Percentiles rank a stretch among this genome's conserved stretches.
phyloP scores from a whole-genome alignment of 1,140 invertebrate genomes.

The Cyphomyrmex costatus region DNA sequence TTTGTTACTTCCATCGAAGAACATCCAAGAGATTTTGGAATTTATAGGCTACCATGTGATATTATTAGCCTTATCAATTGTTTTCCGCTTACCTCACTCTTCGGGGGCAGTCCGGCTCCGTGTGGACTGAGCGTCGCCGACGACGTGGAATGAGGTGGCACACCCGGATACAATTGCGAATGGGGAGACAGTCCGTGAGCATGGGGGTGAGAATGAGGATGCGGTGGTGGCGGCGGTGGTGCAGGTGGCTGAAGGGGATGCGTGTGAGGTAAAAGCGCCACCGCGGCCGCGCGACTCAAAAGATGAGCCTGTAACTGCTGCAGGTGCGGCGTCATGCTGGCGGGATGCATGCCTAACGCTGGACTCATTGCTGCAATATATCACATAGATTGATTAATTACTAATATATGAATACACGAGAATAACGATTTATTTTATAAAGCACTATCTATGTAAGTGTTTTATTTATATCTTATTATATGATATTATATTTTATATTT shows the following conservation, averaged over 20 bases:
- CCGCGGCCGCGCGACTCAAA: constrained; percentile 88
- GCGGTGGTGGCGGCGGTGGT: constrained; percentile 86
- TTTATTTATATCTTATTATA: not conserved
- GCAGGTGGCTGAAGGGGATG: constrained; percentile 86
- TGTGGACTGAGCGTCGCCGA: constrained; percentile 83
- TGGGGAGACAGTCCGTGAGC: constrained; percentile 79
- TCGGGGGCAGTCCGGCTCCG: constrained; percentile 80
- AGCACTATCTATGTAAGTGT: no score
- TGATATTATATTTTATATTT: no score
- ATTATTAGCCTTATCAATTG: not conserved
- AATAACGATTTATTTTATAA: no score
- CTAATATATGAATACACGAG: not conserved
- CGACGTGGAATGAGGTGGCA: constrained; percentile 83
- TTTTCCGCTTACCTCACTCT: constrained; percentile 83
- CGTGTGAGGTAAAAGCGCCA: constrained; percentile 87
- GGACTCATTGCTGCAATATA: constrained; percentile 87
- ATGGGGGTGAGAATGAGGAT: constrained; percentile 82
- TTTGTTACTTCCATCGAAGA: not conserved
- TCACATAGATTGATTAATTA: constrained; percentile 16
- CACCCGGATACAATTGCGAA: constrained; percentile 83
- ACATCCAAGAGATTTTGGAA: not conserved
- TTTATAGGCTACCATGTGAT: not conserved
- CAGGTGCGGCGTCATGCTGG: constrained; percentile 89
- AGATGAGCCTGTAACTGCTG: constrained; percentile 93
- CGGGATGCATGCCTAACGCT: constrained; percentile 90